Conservation (phyloP, 2,113 vertebrate species). For the Thomomys bottae region DNA sequence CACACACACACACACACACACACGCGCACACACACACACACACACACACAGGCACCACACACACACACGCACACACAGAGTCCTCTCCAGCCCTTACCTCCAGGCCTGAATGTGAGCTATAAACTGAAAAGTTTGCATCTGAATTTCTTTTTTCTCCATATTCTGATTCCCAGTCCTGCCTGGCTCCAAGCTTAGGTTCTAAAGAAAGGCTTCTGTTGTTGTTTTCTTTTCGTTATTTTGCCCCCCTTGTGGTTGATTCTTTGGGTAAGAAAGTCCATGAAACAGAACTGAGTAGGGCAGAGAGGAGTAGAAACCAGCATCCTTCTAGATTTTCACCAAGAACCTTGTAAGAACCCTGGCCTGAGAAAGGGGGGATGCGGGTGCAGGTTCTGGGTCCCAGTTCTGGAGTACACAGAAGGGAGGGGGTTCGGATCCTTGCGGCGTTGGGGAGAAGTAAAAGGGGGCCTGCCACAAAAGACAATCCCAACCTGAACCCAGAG, state of each 20-base stretch:
- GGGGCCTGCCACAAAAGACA: no score
- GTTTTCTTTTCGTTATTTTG: no score
- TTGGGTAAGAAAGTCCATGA: not conserved
- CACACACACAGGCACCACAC: no score
- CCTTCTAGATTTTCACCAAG: not conserved
- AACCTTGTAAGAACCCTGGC: not conserved
- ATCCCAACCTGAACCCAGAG: not conserved
- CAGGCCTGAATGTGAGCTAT: conserved; percentile 32
- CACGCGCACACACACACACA: no score
- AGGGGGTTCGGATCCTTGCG: not conserved
- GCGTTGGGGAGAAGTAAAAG: no score
- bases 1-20: no score
- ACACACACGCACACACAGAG: not conserved
- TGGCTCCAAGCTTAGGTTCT: conserved; percentile 43
- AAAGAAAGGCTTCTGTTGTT: not conserved
- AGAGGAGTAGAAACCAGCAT: not conserved
- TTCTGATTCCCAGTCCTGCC: conserved; percentile 30
- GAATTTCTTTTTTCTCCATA: conserved; percentile 23
- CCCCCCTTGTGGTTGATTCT: not conserved
- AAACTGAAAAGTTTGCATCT: not conserved
- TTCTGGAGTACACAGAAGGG: not conserved
- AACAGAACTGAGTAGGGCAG: not conserved
- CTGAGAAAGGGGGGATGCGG: not conserved
- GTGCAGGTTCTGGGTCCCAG: not conserved
- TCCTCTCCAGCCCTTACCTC: not conserved